phyloP scores from a whole-genome alignment of 1,140 invertebrate genomes.

The Homarus americanus region DNA sequence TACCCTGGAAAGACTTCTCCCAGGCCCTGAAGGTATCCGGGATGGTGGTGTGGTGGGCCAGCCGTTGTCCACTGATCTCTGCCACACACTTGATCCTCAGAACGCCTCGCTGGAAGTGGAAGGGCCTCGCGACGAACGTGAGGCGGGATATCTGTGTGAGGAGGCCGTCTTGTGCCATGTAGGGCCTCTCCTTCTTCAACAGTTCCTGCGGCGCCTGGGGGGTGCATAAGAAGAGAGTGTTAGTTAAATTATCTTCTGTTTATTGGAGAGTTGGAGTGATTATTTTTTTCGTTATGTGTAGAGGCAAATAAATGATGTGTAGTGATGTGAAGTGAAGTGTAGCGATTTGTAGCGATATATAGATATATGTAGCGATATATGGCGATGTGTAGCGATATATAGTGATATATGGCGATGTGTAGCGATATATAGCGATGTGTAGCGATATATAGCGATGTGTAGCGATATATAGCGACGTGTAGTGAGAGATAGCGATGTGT shows the following conservation, averaged over 20 bases:
- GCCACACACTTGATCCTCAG: conserved; percentile 68
- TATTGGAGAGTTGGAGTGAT: no score
- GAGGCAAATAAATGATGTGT: neutral
- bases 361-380: neutral
- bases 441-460: no score
- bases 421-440: no score
- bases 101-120: conserved; percentile 62
- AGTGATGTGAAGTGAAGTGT: neutral
- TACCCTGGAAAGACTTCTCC: conserved; percentile 53
- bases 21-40: conserved; percentile 51
- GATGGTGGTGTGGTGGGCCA: conserved; percentile 44
- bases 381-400: no score
- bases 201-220: conserved; percentile 53
- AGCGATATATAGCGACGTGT: no score
- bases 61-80: conserved; percentile 28
- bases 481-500: no score
- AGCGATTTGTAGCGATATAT: neutral
- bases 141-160: conserved; percentile 59
- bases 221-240: no score
- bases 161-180: conserved; percentile 57
- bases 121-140: conserved; percentile 36
- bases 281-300: no score
- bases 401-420: no score
- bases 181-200: conserved; percentile 36
- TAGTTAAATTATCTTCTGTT: no score